A percentile compares a stretch with the other conserved stretches of the same genome.
phyloP scores from a whole-genome alignment of 1,140 invertebrate genomes.

The Apolygus lucorum region DNA sequence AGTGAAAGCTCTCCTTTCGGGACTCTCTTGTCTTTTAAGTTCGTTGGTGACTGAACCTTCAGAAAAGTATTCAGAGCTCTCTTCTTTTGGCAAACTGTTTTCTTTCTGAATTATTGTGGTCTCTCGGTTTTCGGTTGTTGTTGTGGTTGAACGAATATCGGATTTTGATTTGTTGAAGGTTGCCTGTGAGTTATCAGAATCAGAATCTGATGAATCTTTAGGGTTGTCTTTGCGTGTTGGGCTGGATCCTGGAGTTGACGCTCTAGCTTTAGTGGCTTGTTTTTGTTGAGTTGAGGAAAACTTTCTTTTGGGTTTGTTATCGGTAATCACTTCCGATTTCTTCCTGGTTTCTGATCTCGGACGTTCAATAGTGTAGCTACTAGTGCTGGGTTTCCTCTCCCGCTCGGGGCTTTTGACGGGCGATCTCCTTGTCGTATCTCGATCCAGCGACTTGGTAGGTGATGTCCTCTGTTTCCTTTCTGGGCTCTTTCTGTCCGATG shows the following conservation, averaged over 20 bases:
- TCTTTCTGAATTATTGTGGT: constrained; percentile 13
- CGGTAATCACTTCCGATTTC: constrained; percentile 26
- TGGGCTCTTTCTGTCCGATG: constrained; percentile 24
- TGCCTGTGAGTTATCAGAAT: constrained; percentile 33
- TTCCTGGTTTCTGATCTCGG: constrained; percentile 28
- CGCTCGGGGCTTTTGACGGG: constrained; percentile 23
- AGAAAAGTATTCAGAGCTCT: constrained; percentile 37
- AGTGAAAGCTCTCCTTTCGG: constrained; percentile 35
- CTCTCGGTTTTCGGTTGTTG: constrained; percentile 17
- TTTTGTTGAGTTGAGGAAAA: constrained; percentile 34
- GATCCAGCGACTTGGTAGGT: not conserved
- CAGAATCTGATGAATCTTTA: constrained; percentile 27
- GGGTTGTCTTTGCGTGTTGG: constrained; percentile 24
- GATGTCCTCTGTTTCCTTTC: constrained; percentile 17
- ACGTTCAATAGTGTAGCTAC: constrained; percentile 33
- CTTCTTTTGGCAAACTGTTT: constrained; percentile 30
- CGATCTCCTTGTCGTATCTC: not conserved
- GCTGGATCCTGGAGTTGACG: constrained; percentile 34
- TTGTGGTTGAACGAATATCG: constrained; percentile 16
- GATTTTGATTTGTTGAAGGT: constrained; percentile 31
- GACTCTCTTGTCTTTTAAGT: constrained; percentile 30
- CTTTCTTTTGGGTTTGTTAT: constrained; percentile 32
- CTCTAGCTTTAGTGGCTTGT: constrained; percentile 32
- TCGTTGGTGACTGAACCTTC: constrained; percentile 37
- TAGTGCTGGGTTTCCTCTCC: constrained; percentile 32